These are phyloP conservation scores for Phortica magna DNA, from an alignment of 2,888 invertebrate species.

Conservation along the genomic window DNA sequence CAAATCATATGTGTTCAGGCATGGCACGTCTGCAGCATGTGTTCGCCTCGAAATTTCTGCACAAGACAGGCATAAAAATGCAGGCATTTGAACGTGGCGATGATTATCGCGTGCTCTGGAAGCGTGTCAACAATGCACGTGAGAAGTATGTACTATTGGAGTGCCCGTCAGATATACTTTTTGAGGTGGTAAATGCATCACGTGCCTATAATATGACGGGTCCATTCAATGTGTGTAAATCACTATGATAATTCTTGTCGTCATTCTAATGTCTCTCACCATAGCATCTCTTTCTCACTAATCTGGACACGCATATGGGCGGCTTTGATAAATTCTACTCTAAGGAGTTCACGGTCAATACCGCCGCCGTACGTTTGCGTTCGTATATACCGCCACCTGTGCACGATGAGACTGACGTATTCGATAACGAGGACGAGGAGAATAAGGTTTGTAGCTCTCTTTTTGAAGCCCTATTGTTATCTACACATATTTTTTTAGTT, in stretches of 20 bases:
- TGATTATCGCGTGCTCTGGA: constrained; percentile 75
- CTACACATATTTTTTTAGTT: constrained; percentile 56
- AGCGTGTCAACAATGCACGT: constrained; percentile 82
- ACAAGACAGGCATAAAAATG: constrained; percentile 84
- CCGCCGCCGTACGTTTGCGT: constrained; percentile 62
- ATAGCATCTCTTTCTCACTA: constrained; percentile 78
- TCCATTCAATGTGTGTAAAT: constrained; percentile 68
- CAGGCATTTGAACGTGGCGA: constrained; percentile 80
- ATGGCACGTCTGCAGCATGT: constrained; percentile 87
- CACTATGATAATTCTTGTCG: not conserved
- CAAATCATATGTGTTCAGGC: constrained; percentile 50
- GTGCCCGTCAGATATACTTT: constrained; percentile 83
- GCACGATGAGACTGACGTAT: constrained; percentile 67
- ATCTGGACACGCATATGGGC: constrained; percentile 76
- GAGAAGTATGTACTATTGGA: constrained; percentile 88
- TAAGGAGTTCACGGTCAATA: constrained; percentile 56
- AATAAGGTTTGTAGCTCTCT: constrained; percentile 47
- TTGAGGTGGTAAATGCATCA: constrained; percentile 81
- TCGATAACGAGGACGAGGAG: constrained; percentile 52
- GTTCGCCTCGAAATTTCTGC: constrained; percentile 84
- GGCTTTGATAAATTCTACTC: constrained; percentile 65
- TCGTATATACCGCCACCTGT: constrained; percentile 63
- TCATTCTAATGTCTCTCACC: not conserved
- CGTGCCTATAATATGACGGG: constrained; percentile 75
- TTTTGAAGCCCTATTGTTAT: not conserved